Evolutionary conservation across 2,888 invertebrate species (phyloP).

Genomic region (Clostera curtula): DNA sequence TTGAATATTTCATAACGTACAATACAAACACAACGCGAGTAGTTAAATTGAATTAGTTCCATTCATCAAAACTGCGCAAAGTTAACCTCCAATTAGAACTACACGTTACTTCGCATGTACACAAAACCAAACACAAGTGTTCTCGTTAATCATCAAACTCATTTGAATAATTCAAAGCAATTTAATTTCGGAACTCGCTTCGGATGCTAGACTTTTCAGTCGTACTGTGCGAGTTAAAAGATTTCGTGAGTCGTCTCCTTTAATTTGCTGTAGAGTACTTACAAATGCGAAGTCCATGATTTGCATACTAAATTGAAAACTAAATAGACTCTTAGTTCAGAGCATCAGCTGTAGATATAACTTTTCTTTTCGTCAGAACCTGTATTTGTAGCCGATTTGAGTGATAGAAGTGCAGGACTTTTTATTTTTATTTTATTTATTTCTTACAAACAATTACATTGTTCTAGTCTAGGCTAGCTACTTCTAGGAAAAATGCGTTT

Average conservation of each 20-base stretch:
- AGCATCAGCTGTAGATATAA: constrained; percentile 47
- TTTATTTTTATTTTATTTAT: too few relatives aligned
- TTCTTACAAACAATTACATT: too few relatives aligned
- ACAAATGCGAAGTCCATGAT: constrained; percentile 48
- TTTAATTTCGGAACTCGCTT: constrained; percentile 29
- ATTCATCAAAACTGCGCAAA: constrained; percentile 31
- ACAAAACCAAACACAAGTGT: constrained; percentile 36
- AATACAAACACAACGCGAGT: constrained; percentile 3
- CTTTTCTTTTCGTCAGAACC: too few relatives aligned
- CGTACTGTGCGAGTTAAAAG: constrained; percentile 22
- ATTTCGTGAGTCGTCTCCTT: constrained; percentile 44
- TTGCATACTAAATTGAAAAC: constrained; percentile 60
- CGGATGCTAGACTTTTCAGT: constrained; percentile 21
- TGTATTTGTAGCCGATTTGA: too few relatives aligned
- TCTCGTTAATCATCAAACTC: constrained; percentile 41
- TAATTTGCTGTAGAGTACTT: constrained; percentile 45
- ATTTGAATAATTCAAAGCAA: constrained; percentile 50
- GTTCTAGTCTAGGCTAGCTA: too few relatives aligned
- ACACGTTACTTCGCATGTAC: constrained; percentile 22
- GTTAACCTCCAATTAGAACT: constrained; percentile 34
- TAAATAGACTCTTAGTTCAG: constrained; percentile 41
- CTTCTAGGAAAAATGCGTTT: too few relatives aligned
- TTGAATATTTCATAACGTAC: constrained; percentile 3
- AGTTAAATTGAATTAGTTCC: constrained; percentile 8
- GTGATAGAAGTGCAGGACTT: too few relatives aligned